These are phyloP conservation scores for Drosophila bifasciata DNA, from an alignment of 1,140 invertebrate genomes.

Conservation along the genomic window DNA sequence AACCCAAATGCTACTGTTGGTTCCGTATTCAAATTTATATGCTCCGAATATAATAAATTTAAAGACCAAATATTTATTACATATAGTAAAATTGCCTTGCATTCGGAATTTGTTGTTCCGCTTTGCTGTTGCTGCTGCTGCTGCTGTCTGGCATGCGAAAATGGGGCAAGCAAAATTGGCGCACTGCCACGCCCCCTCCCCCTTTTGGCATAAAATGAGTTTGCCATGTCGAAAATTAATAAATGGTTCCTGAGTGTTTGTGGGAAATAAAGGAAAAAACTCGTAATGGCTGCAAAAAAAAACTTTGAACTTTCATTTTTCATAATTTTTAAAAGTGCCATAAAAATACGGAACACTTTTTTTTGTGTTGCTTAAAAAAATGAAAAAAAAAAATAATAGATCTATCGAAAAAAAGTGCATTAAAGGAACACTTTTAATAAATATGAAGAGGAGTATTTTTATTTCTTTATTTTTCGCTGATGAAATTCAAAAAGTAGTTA, in stretches of 20 bases:
- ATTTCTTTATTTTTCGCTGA: too few species aligned
- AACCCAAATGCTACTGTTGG: too few species aligned
- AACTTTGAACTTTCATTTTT: constrained; percentile 36
- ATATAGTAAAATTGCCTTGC: constrained; percentile 50
- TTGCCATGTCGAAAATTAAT: constrained; percentile 74
- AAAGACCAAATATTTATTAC: background rate
- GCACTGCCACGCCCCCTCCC: constrained; percentile 56
- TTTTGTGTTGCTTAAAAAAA: background rate
- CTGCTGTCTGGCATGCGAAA: constrained; percentile 31
- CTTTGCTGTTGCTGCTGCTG: background rate
- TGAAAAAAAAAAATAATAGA: too few species aligned
- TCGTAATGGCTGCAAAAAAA: constrained; percentile 44
- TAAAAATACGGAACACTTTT: constrained; percentile 60
- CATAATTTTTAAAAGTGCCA: constrained; percentile 52
- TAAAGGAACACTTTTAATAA: too few species aligned
- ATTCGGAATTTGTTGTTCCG: constrained; percentile 14
- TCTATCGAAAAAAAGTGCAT: too few species aligned
- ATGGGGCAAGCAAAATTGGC: constrained; percentile 38
- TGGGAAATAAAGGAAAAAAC: constrained; percentile 22
- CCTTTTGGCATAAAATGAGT: constrained; percentile 48
- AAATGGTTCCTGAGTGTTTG: constrained; percentile 54
- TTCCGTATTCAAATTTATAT: too few species aligned
- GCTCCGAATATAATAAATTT: constrained; percentile 7
- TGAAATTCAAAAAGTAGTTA: too few species aligned
- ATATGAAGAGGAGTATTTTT: too few species aligned